Percentiles rank a stretch among this genome's conserved stretches.
These are phyloP conservation scores for Orcinus orca DNA, from an alignment of 2,113 vertebrate genomes.

Conservation along the genomic window DNA sequence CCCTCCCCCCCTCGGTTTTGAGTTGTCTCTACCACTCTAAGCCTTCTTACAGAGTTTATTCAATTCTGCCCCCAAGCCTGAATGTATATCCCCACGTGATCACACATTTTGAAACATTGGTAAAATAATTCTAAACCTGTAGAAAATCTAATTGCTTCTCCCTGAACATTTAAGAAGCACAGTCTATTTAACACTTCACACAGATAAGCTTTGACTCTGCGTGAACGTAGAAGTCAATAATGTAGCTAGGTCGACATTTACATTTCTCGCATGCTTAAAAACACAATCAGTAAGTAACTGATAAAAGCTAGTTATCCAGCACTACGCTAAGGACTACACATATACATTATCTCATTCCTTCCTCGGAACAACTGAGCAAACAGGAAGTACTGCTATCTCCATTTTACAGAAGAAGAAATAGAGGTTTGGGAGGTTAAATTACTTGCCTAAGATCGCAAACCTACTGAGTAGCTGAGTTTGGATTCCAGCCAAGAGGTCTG, in stretches of 20 bases:
- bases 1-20: background rate
- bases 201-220: background rate
- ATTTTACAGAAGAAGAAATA: background rate
- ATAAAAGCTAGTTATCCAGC: background rate
- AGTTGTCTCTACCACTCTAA: background rate
- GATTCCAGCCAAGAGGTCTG: background rate
- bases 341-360: background rate
- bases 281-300: background rate
- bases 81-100: background rate
- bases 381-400: background rate
- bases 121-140: constrained; percentile 11
- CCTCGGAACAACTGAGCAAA: background rate
- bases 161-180: background rate
- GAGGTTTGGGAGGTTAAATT: background rate
- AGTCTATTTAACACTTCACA: background rate
- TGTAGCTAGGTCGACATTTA: background rate
- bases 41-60: background rate
- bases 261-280: background rate
- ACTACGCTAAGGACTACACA: background rate
- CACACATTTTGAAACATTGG: background rate
- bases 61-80: background rate
- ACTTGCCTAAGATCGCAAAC: background rate
- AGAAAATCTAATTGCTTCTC: constrained; percentile 21
- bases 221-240: background rate
- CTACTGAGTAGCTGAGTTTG: background rate